These are phyloP conservation scores for Danionella dracula DNA, from an alignment of 2,797 vertebrate species.

Conservation along the genomic window DNA sequence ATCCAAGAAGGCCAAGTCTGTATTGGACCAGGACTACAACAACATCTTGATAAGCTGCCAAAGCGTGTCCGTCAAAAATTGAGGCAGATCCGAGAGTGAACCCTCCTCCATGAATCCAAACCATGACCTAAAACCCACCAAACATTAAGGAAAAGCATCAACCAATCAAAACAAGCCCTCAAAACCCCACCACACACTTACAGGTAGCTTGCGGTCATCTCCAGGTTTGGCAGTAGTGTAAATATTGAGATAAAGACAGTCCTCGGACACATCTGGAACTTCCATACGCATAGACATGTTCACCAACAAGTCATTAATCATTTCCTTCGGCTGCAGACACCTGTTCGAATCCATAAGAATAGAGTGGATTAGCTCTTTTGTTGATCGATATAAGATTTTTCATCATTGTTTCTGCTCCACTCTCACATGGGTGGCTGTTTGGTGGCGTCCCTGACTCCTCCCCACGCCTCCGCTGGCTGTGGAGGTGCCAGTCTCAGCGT, in stretches of 20 bases:
- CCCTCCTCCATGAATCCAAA: constrained; percentile 75
- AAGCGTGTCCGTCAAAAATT: constrained; percentile 60
- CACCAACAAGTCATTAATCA: constrained; percentile 44
- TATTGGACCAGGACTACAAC: constrained; percentile 78
- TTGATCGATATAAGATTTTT: not conserved
- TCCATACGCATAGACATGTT: constrained; percentile 50
- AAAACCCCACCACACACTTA: constrained; percentile 48
- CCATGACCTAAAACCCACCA: constrained; percentile 70
- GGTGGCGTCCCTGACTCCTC: constrained; percentile 67
- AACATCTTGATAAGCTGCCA: constrained; percentile 71
- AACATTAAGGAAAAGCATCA: not conserved
- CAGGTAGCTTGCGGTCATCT: constrained; percentile 56
- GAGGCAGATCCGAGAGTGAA: constrained; percentile 57
- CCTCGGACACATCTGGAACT: constrained; percentile 67
- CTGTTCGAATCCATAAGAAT: constrained; percentile 59
- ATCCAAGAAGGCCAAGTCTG: constrained; percentile 73
- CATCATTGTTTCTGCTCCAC: not conserved
- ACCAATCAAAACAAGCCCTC: not conserved
- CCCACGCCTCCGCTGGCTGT: constrained; percentile 70
- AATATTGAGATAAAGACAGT: constrained; percentile 80
- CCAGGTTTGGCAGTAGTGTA: constrained; percentile 65
- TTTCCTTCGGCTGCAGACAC: constrained; percentile 69
- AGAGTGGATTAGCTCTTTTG: not conserved
- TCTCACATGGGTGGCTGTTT: constrained; percentile 73
- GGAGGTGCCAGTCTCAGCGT: constrained; percentile 71